phyloP scores from a whole-genome alignment of 2,888 invertebrate species.

The Mythimna lalbum region DNA sequence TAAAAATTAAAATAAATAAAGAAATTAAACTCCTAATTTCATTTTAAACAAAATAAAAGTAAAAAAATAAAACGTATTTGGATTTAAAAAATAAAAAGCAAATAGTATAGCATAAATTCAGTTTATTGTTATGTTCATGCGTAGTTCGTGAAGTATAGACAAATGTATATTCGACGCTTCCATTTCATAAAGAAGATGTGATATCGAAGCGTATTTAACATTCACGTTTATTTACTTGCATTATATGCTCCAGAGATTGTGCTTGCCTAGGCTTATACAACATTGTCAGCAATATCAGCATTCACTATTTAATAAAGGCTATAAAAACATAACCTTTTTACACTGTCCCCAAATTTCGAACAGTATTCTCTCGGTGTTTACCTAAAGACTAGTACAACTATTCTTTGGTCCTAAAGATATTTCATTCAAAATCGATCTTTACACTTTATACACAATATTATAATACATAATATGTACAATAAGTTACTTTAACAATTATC shows the following conservation, averaged over 20 bases:
- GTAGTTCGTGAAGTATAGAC: slow-evolving; percentile 34
- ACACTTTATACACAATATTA: slow-evolving; percentile 52
- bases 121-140: slow-evolving; percentile 50
- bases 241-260: slow-evolving; percentile 42
- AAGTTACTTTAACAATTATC: slow-evolving; percentile 42
- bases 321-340: slow-evolving; percentile 52
- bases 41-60: slow-evolving; percentile 5
- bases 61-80: slow-evolving; percentile 14
- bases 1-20: slow-evolving; percentile 36
- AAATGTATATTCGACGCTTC: slow-evolving; percentile 30
- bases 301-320: slow-evolving; percentile 39
- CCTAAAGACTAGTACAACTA: slow-evolving; percentile 43
- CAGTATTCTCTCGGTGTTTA: slow-evolving; percentile 14
- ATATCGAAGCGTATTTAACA: slow-evolving; percentile 39
- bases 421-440: slow-evolving; percentile 39
- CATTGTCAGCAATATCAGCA: slow-evolving; percentile 48
- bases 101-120: slow-evolving; percentile 40
- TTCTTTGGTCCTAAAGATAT: slow-evolving; percentile 51
- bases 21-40: not conserved
- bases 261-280: slow-evolving; percentile 47
- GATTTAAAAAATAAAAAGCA: slow-evolving; percentile 55
- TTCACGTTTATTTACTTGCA: slow-evolving; percentile 36
- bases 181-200: slow-evolving; percentile 35
- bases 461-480: slow-evolving; percentile 49
- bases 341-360: slow-evolving; percentile 36